Evolutionary conservation across 2,113 vertebrate species (phyloP).

Genomic region (Alaudala cheleensis): DNA sequence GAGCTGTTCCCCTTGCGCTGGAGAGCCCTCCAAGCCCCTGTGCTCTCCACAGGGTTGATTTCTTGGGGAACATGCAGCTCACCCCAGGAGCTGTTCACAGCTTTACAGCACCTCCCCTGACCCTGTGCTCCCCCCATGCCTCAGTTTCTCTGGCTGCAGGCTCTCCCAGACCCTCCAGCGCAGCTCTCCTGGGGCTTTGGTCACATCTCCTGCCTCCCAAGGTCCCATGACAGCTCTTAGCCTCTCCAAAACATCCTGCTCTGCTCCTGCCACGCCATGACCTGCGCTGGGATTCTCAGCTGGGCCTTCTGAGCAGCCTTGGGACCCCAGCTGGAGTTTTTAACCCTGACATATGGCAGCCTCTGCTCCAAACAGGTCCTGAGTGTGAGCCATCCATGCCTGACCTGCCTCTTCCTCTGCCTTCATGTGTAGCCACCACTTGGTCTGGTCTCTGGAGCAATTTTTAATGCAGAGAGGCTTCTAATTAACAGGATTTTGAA

Average conservation of each 20-base stretch:
- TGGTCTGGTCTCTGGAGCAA: conserved; percentile 15
- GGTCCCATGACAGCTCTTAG: background rate
- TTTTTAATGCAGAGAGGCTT: conserved; percentile 26
- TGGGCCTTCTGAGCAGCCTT: background rate
- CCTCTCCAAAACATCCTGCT: background rate
- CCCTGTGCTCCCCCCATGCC: background rate
- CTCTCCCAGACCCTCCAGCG: background rate
- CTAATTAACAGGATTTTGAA: conserved; percentile 61
- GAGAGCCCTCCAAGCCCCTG: background rate
- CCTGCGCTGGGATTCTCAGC: background rate
- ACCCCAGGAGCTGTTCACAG: background rate
- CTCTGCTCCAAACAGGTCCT: background rate
- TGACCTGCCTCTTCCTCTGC: background rate
- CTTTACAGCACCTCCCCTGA: background rate
- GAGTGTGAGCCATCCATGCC: background rate
- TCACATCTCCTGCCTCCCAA: background rate
- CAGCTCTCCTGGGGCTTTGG: background rate
- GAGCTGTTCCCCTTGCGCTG: background rate
- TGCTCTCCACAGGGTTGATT: background rate
- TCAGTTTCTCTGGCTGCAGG: background rate
- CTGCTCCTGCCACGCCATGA: background rate
- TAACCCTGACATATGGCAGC: background rate
- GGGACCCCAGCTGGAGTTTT: background rate
- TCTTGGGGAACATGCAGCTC: background rate
- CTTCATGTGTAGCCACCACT: background rate